A percentile compares a stretch with the other conserved stretches of the same genome.
Evolutionary conservation across 2,797 vertebrate genomes (phyloP).

Genomic region (Lithobates sylvaticus): DNA sequence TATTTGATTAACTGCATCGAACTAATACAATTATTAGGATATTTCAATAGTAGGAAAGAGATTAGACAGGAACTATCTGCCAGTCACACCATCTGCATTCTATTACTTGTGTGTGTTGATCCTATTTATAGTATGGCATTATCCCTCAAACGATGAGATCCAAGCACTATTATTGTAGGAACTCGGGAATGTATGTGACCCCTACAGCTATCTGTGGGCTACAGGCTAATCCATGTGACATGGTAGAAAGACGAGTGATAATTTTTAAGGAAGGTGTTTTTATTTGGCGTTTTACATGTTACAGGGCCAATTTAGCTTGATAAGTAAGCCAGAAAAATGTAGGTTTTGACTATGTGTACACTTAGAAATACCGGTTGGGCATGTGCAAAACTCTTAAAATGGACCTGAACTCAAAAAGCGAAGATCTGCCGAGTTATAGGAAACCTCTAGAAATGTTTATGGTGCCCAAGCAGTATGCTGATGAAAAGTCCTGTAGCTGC

Average conservation of each 20-base stretch:
- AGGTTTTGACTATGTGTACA: too few species aligned
- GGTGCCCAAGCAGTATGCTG: too few species aligned
- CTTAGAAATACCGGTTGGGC: too few species aligned
- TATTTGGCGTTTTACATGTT: neutral
- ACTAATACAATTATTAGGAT: neutral
- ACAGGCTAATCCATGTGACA: neutral
- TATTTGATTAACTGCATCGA: too few species aligned
- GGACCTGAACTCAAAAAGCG: too few species aligned
- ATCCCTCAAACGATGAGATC: neutral
- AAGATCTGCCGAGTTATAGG: too few species aligned
- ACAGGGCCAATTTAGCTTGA: too few species aligned
- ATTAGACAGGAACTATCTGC: neutral
- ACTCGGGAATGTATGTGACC: neutral
- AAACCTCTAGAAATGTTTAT: too few species aligned
- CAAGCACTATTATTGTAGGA: neutral
- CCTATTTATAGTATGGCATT: neutral
- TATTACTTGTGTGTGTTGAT: neutral
- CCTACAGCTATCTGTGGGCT: neutral
- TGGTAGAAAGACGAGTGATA: too few species aligned
- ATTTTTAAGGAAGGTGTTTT: neutral
- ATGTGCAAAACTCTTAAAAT: too few species aligned
- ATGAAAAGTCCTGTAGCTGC: too few species aligned
- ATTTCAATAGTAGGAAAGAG: neutral
- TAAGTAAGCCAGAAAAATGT: too few species aligned
- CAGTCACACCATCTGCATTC: neutral